Base-by-base conservation (phyloP, 2,113 vertebrate species). In the Anguilla japonica region DNA sequence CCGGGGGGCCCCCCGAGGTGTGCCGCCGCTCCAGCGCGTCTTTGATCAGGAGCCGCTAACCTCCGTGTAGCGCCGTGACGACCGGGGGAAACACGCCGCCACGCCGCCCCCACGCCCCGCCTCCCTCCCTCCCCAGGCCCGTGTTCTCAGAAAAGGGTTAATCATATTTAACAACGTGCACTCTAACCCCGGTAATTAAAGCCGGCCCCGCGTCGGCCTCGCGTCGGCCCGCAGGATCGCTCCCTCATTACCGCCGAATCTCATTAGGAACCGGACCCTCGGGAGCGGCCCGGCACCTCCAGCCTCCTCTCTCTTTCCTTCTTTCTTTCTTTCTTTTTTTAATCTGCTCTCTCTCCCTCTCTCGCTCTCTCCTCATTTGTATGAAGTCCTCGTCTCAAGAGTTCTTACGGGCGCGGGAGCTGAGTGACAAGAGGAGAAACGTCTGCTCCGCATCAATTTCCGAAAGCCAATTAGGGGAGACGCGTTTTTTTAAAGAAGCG, bases 161-260 rank as follows among this genome's bases (percentile, higher is more conserved):
- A 89, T 89, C 83, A 85, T 87, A 85, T 86, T 84, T 86, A 87
- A 89, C 88, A 82, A 88, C 56, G 46, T 81, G 56, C 84, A 82
- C 88, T 86, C 84, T 82, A 82, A 87, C 88, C 88, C 82, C 71
- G 29, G 82, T 88, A 89, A 89, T 89, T 89, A 88, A 88, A 86
- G 87, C 63, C 41, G 86, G 67, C 84, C 87, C 84, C 87, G 86
- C 89, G 86, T 86, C 41, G 86, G 67, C 84, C 87, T 86, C 87
- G 86, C 89, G 86, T 86, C 84, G 88, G 89, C 87, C 85, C 60
- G 34, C 84, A 57, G 83, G 84, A 88, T 57, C 84, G 67, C 57
- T 75, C 84, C 87, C 89, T 89, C 87, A 86, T 88, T 88, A 84
- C 82, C 46, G n/a, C 41, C 16, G 87, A 82, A 86, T 89, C 82